Conservation (phyloP, 2,888 invertebrate genomes). For the Latrodectus hesperus region DNA sequence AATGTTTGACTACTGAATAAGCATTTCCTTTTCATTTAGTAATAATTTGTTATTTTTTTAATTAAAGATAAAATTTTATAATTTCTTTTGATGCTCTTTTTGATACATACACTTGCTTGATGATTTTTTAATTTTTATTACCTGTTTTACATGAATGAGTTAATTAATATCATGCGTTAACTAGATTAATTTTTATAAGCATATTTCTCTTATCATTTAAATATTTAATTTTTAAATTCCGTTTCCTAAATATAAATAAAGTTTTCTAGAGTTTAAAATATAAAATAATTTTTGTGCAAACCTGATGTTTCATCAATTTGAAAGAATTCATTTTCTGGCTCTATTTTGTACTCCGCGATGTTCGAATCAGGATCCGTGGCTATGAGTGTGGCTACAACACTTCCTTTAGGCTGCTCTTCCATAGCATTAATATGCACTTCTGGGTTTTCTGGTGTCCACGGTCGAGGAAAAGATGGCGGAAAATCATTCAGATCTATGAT, state of each 20-base stretch:
- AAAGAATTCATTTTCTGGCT: constrained; percentile 84
- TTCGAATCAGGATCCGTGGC: constrained; percentile 88
- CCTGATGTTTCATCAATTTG: constrained; percentile 87
- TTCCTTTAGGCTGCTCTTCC: constrained; percentile 88
- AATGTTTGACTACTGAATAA: no score
- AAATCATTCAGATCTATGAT: constrained; percentile 80
- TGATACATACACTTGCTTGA: no score
- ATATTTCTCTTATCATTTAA: background rate
- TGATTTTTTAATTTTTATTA: no score
- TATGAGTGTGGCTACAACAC: constrained; percentile 84
- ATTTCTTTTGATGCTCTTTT: no score
- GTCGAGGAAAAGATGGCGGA: constrained; percentile 81
- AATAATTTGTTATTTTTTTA: no score
- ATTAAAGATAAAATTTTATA: no score
- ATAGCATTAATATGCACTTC: constrained; percentile 81
- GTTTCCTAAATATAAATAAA: background rate
- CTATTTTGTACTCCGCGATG: constrained; percentile 84
- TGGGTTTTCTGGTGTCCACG: constrained; percentile 83
- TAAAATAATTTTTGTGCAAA: constrained; percentile 76
- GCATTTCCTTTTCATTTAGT: no score
- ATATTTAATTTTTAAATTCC: background rate
- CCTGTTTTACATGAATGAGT: no score
- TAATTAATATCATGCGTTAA: no score
- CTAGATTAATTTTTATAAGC: no score
- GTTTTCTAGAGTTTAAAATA: background rate